Conservation (phyloP, 2,888 invertebrate genomes). For the Caradrina clavipalpis region DNA sequence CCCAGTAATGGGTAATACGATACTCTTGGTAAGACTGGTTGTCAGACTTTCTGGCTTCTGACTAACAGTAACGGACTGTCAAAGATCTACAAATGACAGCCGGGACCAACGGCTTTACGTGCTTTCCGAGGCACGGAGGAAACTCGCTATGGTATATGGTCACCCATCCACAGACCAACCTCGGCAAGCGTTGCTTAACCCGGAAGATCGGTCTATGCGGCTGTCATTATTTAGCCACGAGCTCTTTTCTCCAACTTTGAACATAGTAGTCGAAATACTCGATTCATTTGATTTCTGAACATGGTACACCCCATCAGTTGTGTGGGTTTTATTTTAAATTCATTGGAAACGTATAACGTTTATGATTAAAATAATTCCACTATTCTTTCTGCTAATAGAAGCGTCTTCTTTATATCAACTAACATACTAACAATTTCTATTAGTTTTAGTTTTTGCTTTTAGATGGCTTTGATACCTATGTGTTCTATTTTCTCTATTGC, state of each 20-base stretch:
- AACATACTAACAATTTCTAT: conserved; percentile 55
- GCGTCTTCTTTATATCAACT: conserved; percentile 56
- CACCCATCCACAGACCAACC: too few species aligned
- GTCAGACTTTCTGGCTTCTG: too few species aligned
- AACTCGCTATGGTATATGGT: too few species aligned
- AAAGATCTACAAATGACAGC: too few species aligned
- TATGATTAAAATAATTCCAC: conserved; percentile 21
- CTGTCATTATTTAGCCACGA: too few species aligned
- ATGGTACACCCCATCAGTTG: neutral
- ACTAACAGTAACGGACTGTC: too few species aligned
- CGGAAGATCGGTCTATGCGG: too few species aligned
- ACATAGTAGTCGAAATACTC: neutral
- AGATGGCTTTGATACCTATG: conserved; percentile 10
- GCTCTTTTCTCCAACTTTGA: neutral
- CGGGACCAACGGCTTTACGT: too few species aligned
- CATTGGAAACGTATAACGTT: neutral
- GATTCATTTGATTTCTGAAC: conserved; percentile 10
- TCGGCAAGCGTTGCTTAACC: too few species aligned
- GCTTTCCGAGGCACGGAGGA: too few species aligned
- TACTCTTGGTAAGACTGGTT: too few species aligned
- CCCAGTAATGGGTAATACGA: too few species aligned
- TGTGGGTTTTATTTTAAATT: conserved; percentile 22
- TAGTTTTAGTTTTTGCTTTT: conserved; percentile 49
- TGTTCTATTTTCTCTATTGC: neutral
- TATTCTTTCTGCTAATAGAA: conserved; percentile 51